Evolutionary conservation across 2,797 vertebrate genomes (phyloP), one percentile per base, ranked within the genome.

Genomic region (Megaceryle alcyon): DNA sequence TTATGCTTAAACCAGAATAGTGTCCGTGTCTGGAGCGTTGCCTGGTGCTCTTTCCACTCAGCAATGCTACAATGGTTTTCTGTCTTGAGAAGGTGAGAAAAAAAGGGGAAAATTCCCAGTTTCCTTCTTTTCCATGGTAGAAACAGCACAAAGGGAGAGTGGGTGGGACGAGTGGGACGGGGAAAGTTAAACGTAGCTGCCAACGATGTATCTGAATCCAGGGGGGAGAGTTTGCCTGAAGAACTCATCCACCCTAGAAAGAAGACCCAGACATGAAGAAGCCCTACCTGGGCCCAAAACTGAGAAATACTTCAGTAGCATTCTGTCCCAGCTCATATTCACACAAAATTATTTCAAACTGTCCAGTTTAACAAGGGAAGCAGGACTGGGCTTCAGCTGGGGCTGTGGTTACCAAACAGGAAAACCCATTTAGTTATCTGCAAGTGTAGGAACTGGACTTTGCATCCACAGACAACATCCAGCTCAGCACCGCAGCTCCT

Each of bases 31-130:
- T 91, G 85, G 49, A 91, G 76, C 33, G 2, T 8, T 82, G 84
- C 63, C 92, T 87, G 37, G 39, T 88, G 79, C 64, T 75, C 44
- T 72, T 86, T 63, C 77, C 33, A 56, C 33, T 10, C 12, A 31
- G 54, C 53, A 43, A 14, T 14, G 41, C 53, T 75, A 61, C 51
- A 86, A 49, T 83, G 61, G 53, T 48, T 88, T 91, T 94, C 79
- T 95, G 53, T 86, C 66, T 64, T 41, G 37, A 81, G 59, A 84
- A 96, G 81, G 80, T 92, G 57, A 90, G 46, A 6, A 44, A 88
- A 91, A 88, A 69, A 59, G 35, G n/a, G 66, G 57, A 57, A 80
- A 82, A 29, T 8, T 86, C 48, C 25, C 57, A 10, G 9, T 90
- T 94, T 63, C 46, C 15, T 73, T 73, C 64, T 69, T 16, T 66